Evolutionary conservation across 2,888 invertebrate species (phyloP), one percentile per base, ranked within the genome.

Genomic region (Drosophila imparisetae): DNA sequence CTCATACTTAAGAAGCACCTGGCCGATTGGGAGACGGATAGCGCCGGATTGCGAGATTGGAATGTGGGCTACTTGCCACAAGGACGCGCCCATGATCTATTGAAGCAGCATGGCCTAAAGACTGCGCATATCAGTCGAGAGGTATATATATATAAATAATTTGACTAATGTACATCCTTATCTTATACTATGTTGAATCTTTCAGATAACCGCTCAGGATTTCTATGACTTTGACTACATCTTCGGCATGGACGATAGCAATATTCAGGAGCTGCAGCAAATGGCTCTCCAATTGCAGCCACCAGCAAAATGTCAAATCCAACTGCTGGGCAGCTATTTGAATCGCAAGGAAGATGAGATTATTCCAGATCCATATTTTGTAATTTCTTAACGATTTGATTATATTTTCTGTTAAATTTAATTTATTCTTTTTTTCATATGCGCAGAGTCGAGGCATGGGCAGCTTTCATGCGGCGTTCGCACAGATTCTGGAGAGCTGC

Each of bases 211-310:
- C 3, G 82, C 93, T 45, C 93, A 94, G 10, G 98, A 98, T 91
- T 98, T 97, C 86, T 92, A 94, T 18, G 93, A 94, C 24, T 98
- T 95, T 93, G 96, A 98, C 92, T 97, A 95, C 92, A 98, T 98
- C 81, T 97, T 98, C 93, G 98, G 98, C 18, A 98, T 98, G 98
- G 98, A 98, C 92, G 94, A 96, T 63, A 94, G 94, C 18, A 98
- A 98, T 91, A 96, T 98, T 91, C 91, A 90, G 15, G 95, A 95
- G 77, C 92, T 97, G 48, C 94, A 94, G 49, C 92, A 93, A 60
- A 93, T 94, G 82, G 78, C 72, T 0, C 6, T 13, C 0, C 27
- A 53, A 11, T 94, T 95, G 40, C 96, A 96, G 1, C 91, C 93
- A 54, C 93, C 94, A 30, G 93, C 94, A 58, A 95, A 94, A 89